Base-by-base conservation (phyloP, 2,113 vertebrate genomes). In the Sylvietta virens region DNA sequence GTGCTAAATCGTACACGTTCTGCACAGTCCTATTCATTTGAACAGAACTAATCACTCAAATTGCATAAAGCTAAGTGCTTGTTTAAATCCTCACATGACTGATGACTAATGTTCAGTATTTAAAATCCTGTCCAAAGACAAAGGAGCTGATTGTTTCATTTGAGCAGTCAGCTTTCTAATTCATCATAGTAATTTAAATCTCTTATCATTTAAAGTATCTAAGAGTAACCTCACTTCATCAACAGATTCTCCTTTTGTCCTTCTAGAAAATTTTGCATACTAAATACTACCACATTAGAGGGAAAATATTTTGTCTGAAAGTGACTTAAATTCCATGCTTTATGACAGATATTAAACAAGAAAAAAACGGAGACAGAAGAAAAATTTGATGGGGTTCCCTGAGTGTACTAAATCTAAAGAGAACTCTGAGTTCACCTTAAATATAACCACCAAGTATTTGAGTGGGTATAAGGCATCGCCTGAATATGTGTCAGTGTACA, bases 81-180 rank as follows among this genome's bases (percentile, higher is more conserved):
- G 95, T 95, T 96, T 96, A 97, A 97, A 96, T 72, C 95, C 90
- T 93, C 94, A 94, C 95, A 96, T 96, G 92, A 92, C 95, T 69
- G 88, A 94, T 96, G 92, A 96, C 90, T 92, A 96, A 93, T 81
- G 88, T 83, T 94, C 92, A 90, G 74, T 78, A 84, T 81, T 95
- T 90, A 90, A 92, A 94, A 93, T 48, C 73, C 86, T 50, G 60
- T 67, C n/a, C 56, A 54, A 79, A 92, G 87, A 96, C 89, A 96
- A 95, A 94, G 58, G 48, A 77, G 90, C 56, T 30, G 67, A 86
- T 95, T 96, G 94, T 96, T 93, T 92, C 86, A 83, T 62, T 84
- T 31, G 31, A 92, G 27, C 69, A 86, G 71, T 57, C 82, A 90
- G 78, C 58, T 88, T 90, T 72, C 70, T 77, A 92, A 90, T 74